phyloP scores from a whole-genome alignment of 1,140 invertebrate genomes.

The Trichonephila clavipes region DNA sequence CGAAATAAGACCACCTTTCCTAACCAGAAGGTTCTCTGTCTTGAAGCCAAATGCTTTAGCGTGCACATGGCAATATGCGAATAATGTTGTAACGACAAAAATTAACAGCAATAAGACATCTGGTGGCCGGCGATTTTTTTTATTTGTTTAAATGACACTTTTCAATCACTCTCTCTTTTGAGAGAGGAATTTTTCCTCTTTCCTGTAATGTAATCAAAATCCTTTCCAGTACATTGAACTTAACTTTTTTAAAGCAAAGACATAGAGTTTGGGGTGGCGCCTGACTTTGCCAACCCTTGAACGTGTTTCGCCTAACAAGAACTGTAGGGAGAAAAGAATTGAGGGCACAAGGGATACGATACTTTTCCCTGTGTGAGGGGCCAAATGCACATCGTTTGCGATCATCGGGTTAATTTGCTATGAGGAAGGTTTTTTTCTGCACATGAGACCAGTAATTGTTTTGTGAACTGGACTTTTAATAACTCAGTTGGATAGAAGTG shows the following conservation, averaged over 20 bases:
- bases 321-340: not conserved
- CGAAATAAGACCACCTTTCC: not conserved
- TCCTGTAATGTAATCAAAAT: conserved; percentile 63
- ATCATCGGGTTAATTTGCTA: conserved; percentile 33
- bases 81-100: not conserved
- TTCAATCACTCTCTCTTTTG: not conserved
- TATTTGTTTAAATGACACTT: not conserved
- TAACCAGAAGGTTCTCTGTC: not conserved
- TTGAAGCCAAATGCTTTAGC: not conserved
- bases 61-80: not conserved
- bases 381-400: conserved; percentile 13
- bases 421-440: not conserved
- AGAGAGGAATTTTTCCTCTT: conserved; percentile 40
- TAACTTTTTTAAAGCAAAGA: conserved; percentile 40
- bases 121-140: not conserved
- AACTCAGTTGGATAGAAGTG: conserved; percentile 8
- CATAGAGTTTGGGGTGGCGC: conserved; percentile 65
- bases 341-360: conserved; percentile 16
- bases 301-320: conserved; percentile 37
- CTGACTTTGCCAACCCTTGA: conserved; percentile 7
- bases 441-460: not conserved
- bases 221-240: conserved; percentile 46
- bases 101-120: not conserved
- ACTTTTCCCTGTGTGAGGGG: conserved; percentile 15
- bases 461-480: conserved; percentile 19